Evolutionary conservation across 2,797 vertebrate genomes (phyloP).

Genomic region (Acipenser oxyrinchus): DNA sequence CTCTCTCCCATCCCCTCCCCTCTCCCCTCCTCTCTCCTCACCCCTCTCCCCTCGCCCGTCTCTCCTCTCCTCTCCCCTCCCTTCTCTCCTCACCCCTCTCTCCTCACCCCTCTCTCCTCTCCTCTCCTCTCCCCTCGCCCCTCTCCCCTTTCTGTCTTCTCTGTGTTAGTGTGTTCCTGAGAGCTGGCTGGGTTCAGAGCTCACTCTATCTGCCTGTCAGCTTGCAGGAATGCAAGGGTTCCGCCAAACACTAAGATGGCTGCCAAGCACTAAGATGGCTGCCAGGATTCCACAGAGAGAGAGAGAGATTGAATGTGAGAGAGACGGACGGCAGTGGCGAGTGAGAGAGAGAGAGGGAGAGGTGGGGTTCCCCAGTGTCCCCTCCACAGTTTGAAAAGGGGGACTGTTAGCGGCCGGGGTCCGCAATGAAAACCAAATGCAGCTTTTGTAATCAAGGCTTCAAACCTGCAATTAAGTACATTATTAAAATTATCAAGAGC

Average conservation of each 20-base stretch:
- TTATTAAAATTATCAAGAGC: too few species aligned
- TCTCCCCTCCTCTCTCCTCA: too few species aligned
- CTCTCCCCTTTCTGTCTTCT: neutral
- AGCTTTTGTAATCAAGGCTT: too few species aligned
- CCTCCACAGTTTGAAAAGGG: too few species aligned
- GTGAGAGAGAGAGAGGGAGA: constrained; percentile 23
- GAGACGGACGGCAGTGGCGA: constrained; percentile 35
- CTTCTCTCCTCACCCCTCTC: constrained; percentile 24
- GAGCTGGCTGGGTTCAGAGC: constrained; percentile 31
- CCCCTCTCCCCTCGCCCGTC: neutral
- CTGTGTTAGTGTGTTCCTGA: constrained; percentile 35
- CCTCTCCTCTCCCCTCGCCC: too few species aligned
- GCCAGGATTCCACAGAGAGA: constrained; percentile 72
- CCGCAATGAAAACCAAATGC: too few species aligned
- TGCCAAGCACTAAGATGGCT: constrained; percentile 93
- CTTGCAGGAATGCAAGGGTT: constrained; percentile 68
- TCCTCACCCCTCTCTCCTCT: neutral
- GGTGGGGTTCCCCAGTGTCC: too few species aligned
- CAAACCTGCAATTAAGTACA: too few species aligned
- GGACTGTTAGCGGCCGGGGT: too few species aligned
- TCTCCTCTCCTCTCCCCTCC: too few species aligned
- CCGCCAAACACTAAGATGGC: constrained; percentile 87
- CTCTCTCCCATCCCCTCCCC: constrained; percentile 16
- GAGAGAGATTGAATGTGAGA: constrained; percentile 47
- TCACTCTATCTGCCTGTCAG: constrained; percentile 42